Conservation (phyloP, 2,888 invertebrate species). For the Latrodectus elegans region DNA sequence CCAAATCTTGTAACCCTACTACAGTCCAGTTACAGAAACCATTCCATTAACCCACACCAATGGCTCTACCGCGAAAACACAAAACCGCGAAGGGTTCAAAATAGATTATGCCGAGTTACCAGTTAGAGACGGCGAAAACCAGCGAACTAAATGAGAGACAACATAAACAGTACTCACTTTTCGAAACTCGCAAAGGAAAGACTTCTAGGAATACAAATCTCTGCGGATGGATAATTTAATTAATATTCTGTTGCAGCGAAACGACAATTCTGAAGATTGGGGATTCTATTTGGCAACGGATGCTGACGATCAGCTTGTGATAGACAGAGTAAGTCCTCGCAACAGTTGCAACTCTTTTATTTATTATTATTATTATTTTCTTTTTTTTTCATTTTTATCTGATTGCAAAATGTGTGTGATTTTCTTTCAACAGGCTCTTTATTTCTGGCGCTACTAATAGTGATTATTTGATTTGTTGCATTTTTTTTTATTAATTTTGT, state of each 20-base stretch:
- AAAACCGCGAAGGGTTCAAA: conserved; percentile 53
- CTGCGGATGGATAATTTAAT: conserved; percentile 52
- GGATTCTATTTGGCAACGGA: conserved; percentile 47
- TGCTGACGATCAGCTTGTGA: conserved; percentile 42
- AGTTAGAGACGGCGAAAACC: neutral
- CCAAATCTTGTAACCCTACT: neutral
- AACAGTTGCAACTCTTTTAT: neutral
- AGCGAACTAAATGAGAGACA: neutral
- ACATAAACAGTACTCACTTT: neutral
- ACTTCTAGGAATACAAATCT: neutral
- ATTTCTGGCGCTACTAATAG: neutral
- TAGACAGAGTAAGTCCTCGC: conserved; percentile 41
- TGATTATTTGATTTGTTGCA: neutral
- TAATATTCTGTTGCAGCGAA: conserved; percentile 60
- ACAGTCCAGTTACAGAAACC: neutral
- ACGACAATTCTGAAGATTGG: conserved; percentile 49
- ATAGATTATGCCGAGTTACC: neutral
- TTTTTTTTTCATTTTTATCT: conserved; percentile 21
- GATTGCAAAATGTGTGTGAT: conserved; percentile 9
- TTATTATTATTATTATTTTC: neutral
- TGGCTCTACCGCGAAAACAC: conserved; percentile 17
- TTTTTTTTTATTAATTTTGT: neutral
- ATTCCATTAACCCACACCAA: conserved; percentile 36
- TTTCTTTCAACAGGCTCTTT: conserved; percentile 9
- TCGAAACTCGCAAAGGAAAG: neutral